phyloP scores from a whole-genome alignment of 2,888 invertebrate species.

The Melipona bicolor region DNA sequence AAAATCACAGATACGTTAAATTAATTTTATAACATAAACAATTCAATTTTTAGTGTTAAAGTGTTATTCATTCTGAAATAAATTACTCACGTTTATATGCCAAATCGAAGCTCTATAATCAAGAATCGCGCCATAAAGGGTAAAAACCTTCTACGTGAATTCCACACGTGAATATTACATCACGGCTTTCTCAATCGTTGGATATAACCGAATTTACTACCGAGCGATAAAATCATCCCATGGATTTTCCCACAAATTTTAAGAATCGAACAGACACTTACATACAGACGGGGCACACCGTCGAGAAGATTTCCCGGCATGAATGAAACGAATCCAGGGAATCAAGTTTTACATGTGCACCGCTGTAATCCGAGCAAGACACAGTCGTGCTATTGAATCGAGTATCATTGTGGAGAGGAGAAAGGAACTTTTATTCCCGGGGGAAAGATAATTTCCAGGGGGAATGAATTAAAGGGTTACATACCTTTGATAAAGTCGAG shows the following conservation, averaged over 20 bases:
- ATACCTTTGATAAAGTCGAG: no score
- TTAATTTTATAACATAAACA: no score
- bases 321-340: slow-evolving; percentile 2
- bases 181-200: not conserved
- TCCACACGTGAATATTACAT: not conserved
- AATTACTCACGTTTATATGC: not conserved
- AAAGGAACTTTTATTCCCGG: slow-evolving; percentile 18
- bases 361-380: slow-evolving; percentile 30
- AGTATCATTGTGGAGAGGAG: slow-evolving; percentile 20
- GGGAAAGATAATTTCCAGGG: slow-evolving; percentile 17
- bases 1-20: no score
- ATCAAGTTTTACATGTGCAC: slow-evolving; percentile 6
- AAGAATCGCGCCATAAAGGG: not conserved
- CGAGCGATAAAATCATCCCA: not conserved
- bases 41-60: not conserved
- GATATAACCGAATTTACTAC: slow-evolving; percentile 1
- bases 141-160: not conserved
- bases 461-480: slow-evolving; percentile 28
- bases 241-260: not conserved
- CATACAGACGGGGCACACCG: not conserved
- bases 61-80: not conserved
- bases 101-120: not conserved
- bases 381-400: slow-evolving; percentile 9
- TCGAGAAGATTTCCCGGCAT: not conserved
- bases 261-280: not conserved